Percentiles rank a stretch among this genome's conserved stretches.
These are phyloP conservation scores for Chionis minor DNA, from an alignment of 2,113 vertebrate species.

Conservation along the genomic window DNA sequence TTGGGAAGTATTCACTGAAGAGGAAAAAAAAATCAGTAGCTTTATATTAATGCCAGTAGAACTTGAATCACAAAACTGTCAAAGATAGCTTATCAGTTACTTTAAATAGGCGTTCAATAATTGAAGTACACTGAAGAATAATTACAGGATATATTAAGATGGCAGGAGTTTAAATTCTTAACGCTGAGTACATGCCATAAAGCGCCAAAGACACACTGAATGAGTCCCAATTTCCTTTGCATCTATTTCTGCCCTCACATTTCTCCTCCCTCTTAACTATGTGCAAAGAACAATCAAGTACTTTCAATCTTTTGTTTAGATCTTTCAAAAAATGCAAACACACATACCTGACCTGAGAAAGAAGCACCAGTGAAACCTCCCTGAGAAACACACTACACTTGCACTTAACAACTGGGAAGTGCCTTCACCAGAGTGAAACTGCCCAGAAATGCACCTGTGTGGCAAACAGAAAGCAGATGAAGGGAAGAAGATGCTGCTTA, in stretches of 20 bases:
- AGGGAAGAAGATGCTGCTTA: background rate
- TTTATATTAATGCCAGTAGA: background rate
- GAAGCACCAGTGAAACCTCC: background rate
- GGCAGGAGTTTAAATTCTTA: background rate
- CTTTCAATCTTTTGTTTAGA: background rate
- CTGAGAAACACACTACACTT: background rate
- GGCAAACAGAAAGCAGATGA: background rate
- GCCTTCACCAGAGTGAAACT: background rate
- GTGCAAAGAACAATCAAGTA: background rate
- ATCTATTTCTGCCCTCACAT: background rate
- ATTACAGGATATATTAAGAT: constrained; percentile 54
- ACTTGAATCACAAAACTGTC: constrained; percentile 25
- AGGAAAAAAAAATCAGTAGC: background rate
- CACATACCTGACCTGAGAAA: background rate
- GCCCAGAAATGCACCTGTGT: background rate
- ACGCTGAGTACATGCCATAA: background rate
- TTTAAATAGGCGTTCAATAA: constrained; percentile 57
- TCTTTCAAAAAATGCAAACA: background rate
- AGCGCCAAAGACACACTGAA: background rate
- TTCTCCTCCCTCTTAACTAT: background rate
- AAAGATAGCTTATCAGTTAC: constrained; percentile 26
- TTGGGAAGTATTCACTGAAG: background rate
- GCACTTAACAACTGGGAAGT: background rate
- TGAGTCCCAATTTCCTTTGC: background rate
- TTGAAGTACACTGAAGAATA: constrained; percentile 29